Conservation (phyloP, 2,797 vertebrate genomes). For the Orientallactaga sibirica region DNA sequence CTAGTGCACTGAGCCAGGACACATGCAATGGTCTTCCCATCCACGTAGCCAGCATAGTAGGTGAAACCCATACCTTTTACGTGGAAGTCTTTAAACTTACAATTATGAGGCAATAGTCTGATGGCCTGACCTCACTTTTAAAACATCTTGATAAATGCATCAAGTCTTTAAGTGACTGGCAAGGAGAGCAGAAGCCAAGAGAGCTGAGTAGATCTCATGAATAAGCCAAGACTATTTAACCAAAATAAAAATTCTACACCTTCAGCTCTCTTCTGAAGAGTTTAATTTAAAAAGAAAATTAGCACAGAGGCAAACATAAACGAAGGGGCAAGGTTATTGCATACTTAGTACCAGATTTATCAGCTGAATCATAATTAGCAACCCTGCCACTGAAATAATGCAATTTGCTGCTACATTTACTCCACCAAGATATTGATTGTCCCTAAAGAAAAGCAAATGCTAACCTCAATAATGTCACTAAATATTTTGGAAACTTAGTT, state of each 20-base stretch:
- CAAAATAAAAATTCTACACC: constrained; percentile 77
- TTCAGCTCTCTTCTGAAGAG: constrained; percentile 76
- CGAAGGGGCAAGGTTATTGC: constrained; percentile 70
- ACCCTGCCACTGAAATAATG: constrained; percentile 70
- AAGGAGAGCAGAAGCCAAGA: constrained; percentile 9
- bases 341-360: constrained; percentile 72
- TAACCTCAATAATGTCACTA: constrained; percentile 53
- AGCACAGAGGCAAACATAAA: constrained; percentile 79
- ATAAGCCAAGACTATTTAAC: constrained; percentile 63
- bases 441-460: constrained; percentile 40
- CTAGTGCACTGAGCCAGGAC: not conserved
- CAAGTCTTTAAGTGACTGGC: constrained; percentile 43
- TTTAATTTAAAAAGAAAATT: constrained; percentile 83
- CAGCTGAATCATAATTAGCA: constrained; percentile 82
- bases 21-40: not conserved
- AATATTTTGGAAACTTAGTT: constrained; percentile 69
- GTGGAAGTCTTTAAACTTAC: constrained; percentile 47
- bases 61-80: not conserved
- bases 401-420: constrained; percentile 81
- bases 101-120: not conserved
- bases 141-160: constrained; percentile 45
- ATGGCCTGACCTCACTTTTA: not conserved
- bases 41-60: not conserved
- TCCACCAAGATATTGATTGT: constrained; percentile 62
- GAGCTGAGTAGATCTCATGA: constrained; percentile 6